Conservation (phyloP, 2,797 vertebrate species). For the Xiphorhynchus erythropygius region DNA sequence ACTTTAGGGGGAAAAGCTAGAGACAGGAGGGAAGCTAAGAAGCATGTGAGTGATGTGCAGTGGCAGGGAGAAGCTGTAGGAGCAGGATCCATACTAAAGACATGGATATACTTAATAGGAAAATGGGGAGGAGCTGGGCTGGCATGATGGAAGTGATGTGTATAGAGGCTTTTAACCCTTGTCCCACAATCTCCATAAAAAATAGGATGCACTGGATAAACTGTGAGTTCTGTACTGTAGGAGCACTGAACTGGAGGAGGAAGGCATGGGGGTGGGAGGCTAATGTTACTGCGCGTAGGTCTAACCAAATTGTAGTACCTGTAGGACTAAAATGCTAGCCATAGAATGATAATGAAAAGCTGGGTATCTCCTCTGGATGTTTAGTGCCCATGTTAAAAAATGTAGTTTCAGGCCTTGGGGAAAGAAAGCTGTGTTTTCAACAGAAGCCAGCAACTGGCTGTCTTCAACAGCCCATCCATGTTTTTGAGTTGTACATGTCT, state of each 20-base stretch:
- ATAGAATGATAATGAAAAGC: background rate
- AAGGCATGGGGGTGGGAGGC: background rate
- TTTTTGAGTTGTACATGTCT: background rate
- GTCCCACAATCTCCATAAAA: background rate
- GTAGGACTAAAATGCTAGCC: background rate
- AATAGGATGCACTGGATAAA: background rate
- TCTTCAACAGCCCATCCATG: background rate
- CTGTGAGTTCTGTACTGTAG: background rate
- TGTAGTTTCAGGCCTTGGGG: background rate
- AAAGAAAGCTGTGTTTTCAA: background rate
- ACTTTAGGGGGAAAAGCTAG: background rate
- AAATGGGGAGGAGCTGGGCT: background rate
- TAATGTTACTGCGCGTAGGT: background rate
- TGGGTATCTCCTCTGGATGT: background rate
- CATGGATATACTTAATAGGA: fast-evolving
- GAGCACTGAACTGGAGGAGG: background rate
- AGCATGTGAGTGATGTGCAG: background rate
- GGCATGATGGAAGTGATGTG: background rate
- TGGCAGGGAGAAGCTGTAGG: background rate
- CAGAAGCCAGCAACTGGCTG: background rate
- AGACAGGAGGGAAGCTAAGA: background rate
- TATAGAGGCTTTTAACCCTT: background rate
- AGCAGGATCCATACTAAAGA: background rate
- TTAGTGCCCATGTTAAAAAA: background rate
- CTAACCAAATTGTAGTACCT: background rate